Percentiles rank a stretch among this genome's conserved stretches.
These are phyloP conservation scores for Hyalella azteca DNA, from an alignment of 2,888 invertebrate genomes.

Conservation along the genomic window DNA sequence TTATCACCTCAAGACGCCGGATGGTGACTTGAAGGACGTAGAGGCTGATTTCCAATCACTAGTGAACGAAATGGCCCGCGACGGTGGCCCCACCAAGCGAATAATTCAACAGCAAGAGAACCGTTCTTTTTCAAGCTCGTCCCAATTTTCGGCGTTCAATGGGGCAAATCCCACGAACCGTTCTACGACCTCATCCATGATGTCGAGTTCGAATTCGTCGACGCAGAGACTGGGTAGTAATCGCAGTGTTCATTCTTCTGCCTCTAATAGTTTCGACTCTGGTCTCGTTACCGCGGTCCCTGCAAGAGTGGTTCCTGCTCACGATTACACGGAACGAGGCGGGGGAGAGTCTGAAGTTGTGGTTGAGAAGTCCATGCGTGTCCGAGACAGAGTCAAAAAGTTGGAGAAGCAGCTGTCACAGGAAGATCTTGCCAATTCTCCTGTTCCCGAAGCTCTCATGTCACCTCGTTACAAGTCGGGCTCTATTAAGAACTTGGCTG, in stretches of 20 bases:
- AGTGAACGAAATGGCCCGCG: slow-evolving; percentile 55
- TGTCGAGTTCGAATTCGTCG: background rate
- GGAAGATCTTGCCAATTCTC: slow-evolving; percentile 45
- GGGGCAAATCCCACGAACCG: background rate
- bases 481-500: slow-evolving; percentile 50
- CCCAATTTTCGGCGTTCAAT: background rate
- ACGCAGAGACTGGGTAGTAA: background rate
- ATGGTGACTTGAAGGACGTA: slow-evolving; percentile 53
- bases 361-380: slow-evolving; percentile 50
- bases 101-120: slow-evolving; percentile 17
- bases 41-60: slow-evolving; percentile 56
- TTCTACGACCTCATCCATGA: background rate
- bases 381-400: slow-evolving; percentile 47
- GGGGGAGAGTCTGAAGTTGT: slow-evolving; percentile 50
- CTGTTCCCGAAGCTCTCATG: slow-evolving; percentile 47
- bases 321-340: slow-evolving; percentile 36
- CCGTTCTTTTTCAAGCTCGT: slow-evolving; percentile 12
- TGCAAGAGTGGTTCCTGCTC: slow-evolving; percentile 51
- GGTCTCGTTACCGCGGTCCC: slow-evolving; percentile 51
- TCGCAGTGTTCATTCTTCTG: background rate
- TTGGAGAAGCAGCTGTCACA: slow-evolving; percentile 53
- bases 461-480: slow-evolving; percentile 46
- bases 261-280: slow-evolving; percentile 8
- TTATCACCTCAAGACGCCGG: slow-evolving; percentile 47
- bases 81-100: slow-evolving; percentile 39